Conservation (phyloP, 2,888 invertebrate genomes). For the Melanchra persicariae region DNA sequence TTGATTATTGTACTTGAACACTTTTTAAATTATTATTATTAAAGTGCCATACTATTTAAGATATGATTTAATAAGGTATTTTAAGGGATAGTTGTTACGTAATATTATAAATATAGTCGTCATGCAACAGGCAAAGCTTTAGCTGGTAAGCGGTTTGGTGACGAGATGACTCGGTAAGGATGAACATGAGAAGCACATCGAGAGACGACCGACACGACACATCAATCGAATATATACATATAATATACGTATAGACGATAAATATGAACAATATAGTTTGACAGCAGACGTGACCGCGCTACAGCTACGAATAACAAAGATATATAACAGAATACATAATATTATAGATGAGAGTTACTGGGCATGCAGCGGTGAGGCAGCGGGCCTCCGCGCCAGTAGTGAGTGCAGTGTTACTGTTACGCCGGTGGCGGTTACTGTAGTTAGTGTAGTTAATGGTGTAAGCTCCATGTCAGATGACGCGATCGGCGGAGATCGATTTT, state of each 20-base stretch:
- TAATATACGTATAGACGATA: conserved; percentile 53
- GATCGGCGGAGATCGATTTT: conserved; percentile 89
- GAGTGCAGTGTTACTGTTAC: conserved; percentile 85
- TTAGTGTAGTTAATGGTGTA: conserved; percentile 90
- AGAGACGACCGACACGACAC: conserved; percentile 61
- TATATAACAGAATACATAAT: conserved; percentile 46
- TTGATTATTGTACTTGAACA: conserved; percentile 81
- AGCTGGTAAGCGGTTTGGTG: conserved; percentile 65
- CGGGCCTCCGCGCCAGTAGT: conserved; percentile 69
- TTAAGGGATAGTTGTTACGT: conserved; percentile 75
- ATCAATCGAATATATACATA: conserved; percentile 51
- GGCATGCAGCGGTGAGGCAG: conserved; percentile 65
- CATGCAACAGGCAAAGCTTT: conserved; percentile 86
- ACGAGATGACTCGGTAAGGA: conserved; percentile 64
- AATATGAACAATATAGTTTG: conserved; percentile 45
- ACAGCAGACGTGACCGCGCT: conserved; percentile 60
- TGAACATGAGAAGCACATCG: conserved; percentile 59
- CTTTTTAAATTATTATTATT: conserved; percentile 79
- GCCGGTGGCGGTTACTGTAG: conserved; percentile 83
- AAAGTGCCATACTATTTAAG: conserved; percentile 89
- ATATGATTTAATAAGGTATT: conserved; percentile 84
- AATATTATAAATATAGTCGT: conserved; percentile 75
- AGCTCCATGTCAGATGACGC: conserved; percentile 87
- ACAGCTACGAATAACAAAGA: conserved; percentile 45
- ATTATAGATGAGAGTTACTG: conserved; percentile 63